A percentile compares a stretch with the other conserved stretches of the same genome.
Evolutionary conservation across 2,113 vertebrate genomes (phyloP).

Genomic region (Pseudopodoces humilis): DNA sequence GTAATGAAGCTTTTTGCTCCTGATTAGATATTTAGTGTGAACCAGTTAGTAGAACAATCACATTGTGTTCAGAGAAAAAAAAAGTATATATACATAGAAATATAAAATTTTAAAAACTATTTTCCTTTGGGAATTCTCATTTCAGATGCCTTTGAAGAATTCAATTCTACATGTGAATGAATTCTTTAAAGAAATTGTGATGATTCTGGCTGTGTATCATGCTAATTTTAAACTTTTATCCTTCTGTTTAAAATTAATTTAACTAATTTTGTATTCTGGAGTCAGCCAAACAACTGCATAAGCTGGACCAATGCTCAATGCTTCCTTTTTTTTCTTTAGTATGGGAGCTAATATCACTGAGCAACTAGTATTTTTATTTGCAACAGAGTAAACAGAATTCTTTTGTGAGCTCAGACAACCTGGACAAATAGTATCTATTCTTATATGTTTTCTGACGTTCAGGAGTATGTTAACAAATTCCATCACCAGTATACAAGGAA

Average conservation of each 20-base stretch:
- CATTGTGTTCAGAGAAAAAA: not conserved
- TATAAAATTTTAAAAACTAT: no score
- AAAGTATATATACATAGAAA: rapidly evolving
- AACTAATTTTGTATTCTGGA: not conserved
- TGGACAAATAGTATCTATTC: not conserved
- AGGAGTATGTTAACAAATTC: not conserved
- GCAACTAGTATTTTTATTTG: not conserved
- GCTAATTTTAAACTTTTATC: not conserved
- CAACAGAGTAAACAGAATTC: not conserved
- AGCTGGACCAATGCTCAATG: not conserved
- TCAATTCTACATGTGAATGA: rapidly evolving
- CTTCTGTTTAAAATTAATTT: not conserved
- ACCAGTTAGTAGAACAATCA: not conserved
- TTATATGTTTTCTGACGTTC: not conserved
- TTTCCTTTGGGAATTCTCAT: not conserved
- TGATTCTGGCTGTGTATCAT: not conserved
- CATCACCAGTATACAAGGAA: not conserved
- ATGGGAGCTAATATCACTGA: not conserved
- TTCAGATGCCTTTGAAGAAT: not conserved
- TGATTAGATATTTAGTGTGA: not conserved
- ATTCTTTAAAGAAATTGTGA: not conserved
- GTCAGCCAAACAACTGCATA: not conserved
- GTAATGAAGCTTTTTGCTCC: not conserved
- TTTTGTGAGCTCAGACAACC: not conserved
- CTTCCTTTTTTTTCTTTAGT: not conserved